phyloP scores from a whole-genome alignment of 2,113 vertebrate genomes.

The Heterotilapia buettikoferi region DNA sequence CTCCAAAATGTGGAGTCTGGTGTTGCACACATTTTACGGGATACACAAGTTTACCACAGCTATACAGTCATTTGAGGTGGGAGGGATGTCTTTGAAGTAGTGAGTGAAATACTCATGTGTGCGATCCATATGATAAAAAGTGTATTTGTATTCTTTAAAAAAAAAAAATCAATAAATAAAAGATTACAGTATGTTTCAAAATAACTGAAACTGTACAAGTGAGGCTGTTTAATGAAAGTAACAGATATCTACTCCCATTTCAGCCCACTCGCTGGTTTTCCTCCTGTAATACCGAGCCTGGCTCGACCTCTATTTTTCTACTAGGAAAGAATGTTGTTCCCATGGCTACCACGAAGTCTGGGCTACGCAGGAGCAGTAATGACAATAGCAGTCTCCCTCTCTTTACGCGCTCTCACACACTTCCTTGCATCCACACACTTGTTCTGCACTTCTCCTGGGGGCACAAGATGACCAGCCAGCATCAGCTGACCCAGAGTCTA shows the following conservation, averaged over 20 bases:
- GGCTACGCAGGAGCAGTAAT: conserved; percentile 4
- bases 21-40: neutral
- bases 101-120: neutral
- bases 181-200: neutral
- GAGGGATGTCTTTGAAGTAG: neutral
- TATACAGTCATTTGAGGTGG: neutral
- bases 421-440: neutral
- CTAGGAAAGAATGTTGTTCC: conserved; percentile 50
- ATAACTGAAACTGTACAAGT: neutral
- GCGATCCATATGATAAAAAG: neutral
- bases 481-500: neutral
- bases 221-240: neutral
- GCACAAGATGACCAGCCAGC: neutral
- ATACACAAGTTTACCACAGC: neutral
- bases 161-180: neutral
- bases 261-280: neutral
- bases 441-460: neutral
- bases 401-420: neutral
- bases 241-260: conserved; percentile 3
- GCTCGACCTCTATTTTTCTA: conserved; percentile 4
- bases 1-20: neutral
- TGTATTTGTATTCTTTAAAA: neutral
- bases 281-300: neutral
- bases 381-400: conserved; percentile 32
- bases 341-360: conserved; percentile 27